Conservation (phyloP, 1,140 invertebrate genomes). For the Zeugodacus cucurbitae region DNA sequence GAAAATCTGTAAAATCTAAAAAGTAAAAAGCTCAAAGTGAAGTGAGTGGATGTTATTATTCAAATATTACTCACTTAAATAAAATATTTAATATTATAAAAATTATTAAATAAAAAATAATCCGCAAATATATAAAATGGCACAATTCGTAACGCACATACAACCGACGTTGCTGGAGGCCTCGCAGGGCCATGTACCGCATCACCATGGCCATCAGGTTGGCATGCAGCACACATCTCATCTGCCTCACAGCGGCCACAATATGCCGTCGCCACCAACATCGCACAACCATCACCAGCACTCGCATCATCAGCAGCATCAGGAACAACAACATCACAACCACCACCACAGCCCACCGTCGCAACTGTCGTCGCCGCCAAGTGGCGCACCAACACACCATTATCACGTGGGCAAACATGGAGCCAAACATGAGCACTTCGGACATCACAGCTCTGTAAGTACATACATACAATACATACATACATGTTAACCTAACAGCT, state of each 20-base stretch:
- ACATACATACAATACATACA: too few relatives aligned
- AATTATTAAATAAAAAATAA: background rate
- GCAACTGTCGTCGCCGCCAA: constrained; percentile 46
- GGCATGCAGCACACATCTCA: constrained; percentile 63
- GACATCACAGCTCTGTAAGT: constrained; percentile 62
- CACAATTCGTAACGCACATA: constrained; percentile 71
- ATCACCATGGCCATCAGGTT: constrained; percentile 64
- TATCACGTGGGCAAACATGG: constrained; percentile 48
- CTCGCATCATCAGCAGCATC: constrained; percentile 48
- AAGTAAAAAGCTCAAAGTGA: too few relatives aligned
- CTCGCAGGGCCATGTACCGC: constrained; percentile 68
- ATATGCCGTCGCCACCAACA: constrained; percentile 63
- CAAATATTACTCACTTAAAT: too few relatives aligned
- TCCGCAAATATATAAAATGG: constrained; percentile 57
- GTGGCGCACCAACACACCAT: constrained; percentile 43
- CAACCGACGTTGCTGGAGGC: constrained; percentile 70
- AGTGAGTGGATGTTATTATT: too few relatives aligned
- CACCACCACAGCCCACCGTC: constrained; percentile 45
- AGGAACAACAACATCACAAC: constrained; percentile 47
- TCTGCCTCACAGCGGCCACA: constrained; percentile 64
- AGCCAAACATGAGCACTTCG: constrained; percentile 60
- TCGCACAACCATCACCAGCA: constrained; percentile 63
- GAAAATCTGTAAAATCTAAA: background rate
- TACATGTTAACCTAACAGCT: too few relatives aligned
- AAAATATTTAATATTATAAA: too few relatives aligned